These are phyloP conservation scores for Babylonia areolata DNA, from an alignment of 1,140 invertebrate species.

Conservation along the genomic window DNA sequence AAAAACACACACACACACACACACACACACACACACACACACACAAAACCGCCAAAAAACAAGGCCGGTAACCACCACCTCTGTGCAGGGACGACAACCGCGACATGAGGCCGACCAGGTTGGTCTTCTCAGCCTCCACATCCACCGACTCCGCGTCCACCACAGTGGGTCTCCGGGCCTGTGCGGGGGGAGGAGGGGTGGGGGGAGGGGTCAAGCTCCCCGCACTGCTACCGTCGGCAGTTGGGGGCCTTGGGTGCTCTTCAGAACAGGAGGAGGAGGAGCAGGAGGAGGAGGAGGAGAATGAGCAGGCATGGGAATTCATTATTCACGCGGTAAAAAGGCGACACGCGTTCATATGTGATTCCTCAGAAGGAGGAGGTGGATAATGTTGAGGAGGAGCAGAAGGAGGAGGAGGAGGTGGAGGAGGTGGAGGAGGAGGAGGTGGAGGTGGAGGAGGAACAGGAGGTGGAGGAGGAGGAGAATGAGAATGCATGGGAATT, in stretches of 20 bases:
- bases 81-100: constrained; percentile 2
- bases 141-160: constrained; percentile 3
- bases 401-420: background rate
- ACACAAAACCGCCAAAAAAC: too few relatives aligned
- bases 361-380: too few relatives aligned
- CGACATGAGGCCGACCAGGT: constrained; percentile 20
- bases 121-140: background rate
- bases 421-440: background rate
- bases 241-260: too few relatives aligned
- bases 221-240: background rate
- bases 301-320: too few relatives aligned
- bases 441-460: background rate
- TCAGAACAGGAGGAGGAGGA: background rate
- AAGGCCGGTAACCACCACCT: background rate
- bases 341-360: too few relatives aligned
- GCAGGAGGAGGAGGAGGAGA: background rate
- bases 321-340: too few relatives aligned
- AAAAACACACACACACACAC: too few relatives aligned
- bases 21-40: background rate
- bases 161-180: background rate
- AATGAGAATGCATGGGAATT: too few relatives aligned
- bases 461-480: too few relatives aligned
- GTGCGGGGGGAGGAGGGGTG: background rate
- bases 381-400: too few relatives aligned
- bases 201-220: constrained; percentile 8